phyloP scores from a whole-genome alignment of 2,797 vertebrate species.

The Chelidonichthys spinosus region DNA sequence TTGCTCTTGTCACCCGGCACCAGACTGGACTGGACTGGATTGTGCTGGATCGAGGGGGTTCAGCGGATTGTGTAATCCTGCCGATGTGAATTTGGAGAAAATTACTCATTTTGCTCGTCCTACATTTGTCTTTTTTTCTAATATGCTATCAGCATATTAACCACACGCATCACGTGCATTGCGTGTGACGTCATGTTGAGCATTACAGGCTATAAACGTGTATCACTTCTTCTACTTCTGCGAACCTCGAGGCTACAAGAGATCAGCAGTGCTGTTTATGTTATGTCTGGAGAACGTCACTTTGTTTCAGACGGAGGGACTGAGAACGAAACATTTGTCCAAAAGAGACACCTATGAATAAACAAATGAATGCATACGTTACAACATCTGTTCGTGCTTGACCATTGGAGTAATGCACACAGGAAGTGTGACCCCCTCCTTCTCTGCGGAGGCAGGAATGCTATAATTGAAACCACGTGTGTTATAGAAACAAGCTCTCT shows the following conservation, averaged over 20 bases:
- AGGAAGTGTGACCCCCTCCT: conserved; percentile 75
- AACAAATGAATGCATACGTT: conserved; percentile 71
- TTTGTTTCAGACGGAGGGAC: conserved; percentile 50
- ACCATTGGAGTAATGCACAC: conserved; percentile 75
- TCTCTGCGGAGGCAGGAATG: conserved; percentile 77
- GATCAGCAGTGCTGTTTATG: conserved; percentile 31
- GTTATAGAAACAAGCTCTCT: conserved; percentile 69
- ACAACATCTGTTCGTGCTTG: conserved; percentile 78
- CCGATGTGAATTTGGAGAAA: conserved; percentile 39
- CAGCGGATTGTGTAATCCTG: conserved; percentile 45
- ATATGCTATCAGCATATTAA: neutral
- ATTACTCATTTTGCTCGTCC: conserved; percentile 20
- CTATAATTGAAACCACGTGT: conserved; percentile 84
- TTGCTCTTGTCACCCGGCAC: conserved; percentile 3
- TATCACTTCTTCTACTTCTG: neutral
- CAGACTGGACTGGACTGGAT: conserved; percentile 38
- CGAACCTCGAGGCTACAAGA: neutral
- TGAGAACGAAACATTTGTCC: conserved; percentile 55
- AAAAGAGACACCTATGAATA: conserved; percentile 67
- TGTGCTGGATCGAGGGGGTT: conserved; percentile 23
- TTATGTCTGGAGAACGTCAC: conserved; percentile 56
- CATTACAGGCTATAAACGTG: no score
- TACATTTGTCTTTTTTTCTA: neutral
- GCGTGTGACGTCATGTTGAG: neutral
- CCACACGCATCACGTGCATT: neutral